phyloP scores from a whole-genome alignment of 2,888 invertebrate genomes.

The Toxonevra muliebris region DNA sequence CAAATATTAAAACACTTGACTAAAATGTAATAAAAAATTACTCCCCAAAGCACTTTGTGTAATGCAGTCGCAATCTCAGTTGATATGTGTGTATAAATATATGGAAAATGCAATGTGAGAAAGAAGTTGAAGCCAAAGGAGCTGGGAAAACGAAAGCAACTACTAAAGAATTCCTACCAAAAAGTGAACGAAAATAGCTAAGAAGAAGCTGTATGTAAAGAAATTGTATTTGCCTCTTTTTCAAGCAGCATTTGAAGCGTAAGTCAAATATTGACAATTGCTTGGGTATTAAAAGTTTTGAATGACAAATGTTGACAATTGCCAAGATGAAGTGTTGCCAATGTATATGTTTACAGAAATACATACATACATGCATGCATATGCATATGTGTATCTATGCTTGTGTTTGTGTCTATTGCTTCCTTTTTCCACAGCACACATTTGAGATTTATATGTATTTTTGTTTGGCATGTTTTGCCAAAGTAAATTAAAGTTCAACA shows the following conservation, averaged over 20 bases:
- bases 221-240: constrained; percentile 13
- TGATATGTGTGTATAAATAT: too few species aligned
- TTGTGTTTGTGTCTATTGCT: background rate
- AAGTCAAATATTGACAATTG: constrained; percentile 37
- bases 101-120: background rate
- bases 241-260: constrained; percentile 23
- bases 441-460: background rate
- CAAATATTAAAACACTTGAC: too few species aligned
- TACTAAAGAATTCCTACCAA: too few species aligned
- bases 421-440: background rate
- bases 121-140: background rate
- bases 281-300: constrained; percentile 33
- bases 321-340: constrained; percentile 24
- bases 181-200: too few species aligned
- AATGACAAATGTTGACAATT: constrained; percentile 32
- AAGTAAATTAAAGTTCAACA: too few species aligned
- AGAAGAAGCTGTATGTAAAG: background rate
- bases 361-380: background rate
- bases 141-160: background rate
- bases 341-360: background rate
- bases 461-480: background rate
- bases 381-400: background rate
- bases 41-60: too few species aligned
- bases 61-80: too few species aligned
- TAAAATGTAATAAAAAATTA: too few species aligned